phyloP scores from a whole-genome alignment of 1,140 invertebrate species.

The Pseudomyrmex flavicornis region DNA sequence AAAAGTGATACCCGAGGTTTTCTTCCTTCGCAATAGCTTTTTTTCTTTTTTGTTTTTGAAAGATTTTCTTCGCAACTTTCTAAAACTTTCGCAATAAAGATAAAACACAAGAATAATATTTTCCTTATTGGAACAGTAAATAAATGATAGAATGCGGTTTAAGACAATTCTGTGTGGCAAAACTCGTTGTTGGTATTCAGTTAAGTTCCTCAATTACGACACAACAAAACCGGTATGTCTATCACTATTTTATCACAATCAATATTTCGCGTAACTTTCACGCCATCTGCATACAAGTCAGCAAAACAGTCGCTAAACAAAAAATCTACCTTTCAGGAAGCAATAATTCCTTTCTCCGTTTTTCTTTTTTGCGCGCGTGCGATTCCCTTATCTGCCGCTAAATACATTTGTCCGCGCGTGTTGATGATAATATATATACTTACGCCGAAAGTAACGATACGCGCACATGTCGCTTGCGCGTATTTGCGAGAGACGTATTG shows the following conservation, averaged over 20 bases:
- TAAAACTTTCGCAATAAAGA: constrained; percentile 10
- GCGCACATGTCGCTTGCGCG: background rate
- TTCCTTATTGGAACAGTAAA: background rate
- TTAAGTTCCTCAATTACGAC: constrained; percentile 3
- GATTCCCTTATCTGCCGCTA: background rate
- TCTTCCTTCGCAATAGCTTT: background rate
- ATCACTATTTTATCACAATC: constrained; percentile 6
- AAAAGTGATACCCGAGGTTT: constrained; percentile 2
- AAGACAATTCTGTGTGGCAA: background rate
- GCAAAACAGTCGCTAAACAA: background rate
- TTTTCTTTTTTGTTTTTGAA: background rate
- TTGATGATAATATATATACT: background rate
- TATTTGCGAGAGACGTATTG: background rate
- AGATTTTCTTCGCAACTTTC: constrained; percentile 1
- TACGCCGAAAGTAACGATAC: no score
- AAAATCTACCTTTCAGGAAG: constrained; percentile 9
- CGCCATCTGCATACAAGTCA: background rate
- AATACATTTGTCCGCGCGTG: background rate
- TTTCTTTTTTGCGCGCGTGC: background rate
- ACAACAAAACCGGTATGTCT: background rate
- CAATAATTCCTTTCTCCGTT: constrained; percentile 1
- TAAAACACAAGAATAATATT: background rate
- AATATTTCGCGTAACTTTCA: constrained; percentile 15
- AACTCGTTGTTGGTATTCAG: background rate
- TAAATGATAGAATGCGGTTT: no score